Base-by-base conservation (phyloP, 64 coral and sea anemone genomes). In the Orbicella faveolata region DNA sequence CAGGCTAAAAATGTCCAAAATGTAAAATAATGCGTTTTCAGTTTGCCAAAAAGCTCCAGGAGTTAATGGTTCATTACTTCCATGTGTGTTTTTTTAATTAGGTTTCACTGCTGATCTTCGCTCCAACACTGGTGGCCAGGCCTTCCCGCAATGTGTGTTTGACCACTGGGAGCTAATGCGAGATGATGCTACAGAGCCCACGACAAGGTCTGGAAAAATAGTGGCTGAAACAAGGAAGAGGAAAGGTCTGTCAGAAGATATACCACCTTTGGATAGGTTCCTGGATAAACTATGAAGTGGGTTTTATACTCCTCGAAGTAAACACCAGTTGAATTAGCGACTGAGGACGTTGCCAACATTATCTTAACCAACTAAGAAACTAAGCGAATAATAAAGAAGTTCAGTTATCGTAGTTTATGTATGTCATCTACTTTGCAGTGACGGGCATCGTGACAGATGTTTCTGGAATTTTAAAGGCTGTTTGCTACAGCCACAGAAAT, bases 111-210 rank as follows among this genome's bases (percentile, higher is more conserved):
- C 96, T 52, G 96, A 98, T 84, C 91, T 98, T 6, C 94, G 96
- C 21, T 98, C 96, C 62, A 95, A 98, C 66, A 98, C 96, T 41
- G 96, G 96, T 84, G 96, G 96, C 62, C 96, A 98, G 63, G 96
- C 96, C 21, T 98, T 98, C 83, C 96, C 96, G 19, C 96, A 98
- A 74, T 98, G 96, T 39, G 96, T 98, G 34, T 98, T 98, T 77
- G 94, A 98, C 83, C 96, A 98, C 73, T 98, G 96, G 96, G 61
- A 78, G 8, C 15, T 11, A 2, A 63, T 98, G 20, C 23, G 20
- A 35, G 93, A 90, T 23, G 90, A 93, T 73, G 57, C 73, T 2
- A 1, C 0, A 10, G 93, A 98, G 4, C 9, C 18, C 6, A 1
- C 36, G 1, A 26, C 84, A 7, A 98, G 88, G 30, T 78, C 93